Percentiles rank a stretch among this genome's conserved stretches.
Evolutionary conservation across 1,140 invertebrate species (phyloP).

Genomic region (Scaptomyza pallida): DNA sequence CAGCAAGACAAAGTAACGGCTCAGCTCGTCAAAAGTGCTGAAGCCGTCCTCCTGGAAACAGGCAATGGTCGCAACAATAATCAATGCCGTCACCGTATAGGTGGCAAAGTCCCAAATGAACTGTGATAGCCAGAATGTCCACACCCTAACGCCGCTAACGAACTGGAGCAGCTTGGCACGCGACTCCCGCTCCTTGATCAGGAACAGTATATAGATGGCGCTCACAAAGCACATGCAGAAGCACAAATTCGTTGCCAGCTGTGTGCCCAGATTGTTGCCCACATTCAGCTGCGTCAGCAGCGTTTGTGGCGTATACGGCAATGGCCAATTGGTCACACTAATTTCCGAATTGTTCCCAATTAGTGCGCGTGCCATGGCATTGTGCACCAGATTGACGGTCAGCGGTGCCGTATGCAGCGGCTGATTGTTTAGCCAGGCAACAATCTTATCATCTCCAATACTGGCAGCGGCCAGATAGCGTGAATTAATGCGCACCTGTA

Average conservation of each 20-base stretch:
- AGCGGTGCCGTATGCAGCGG: slow-evolving; percentile 89
- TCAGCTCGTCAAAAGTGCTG: slow-evolving; percentile 84
- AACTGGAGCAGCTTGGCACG: slow-evolving; percentile 86
- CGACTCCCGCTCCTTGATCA: slow-evolving; percentile 85
- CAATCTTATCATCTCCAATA: slow-evolving; percentile 81
- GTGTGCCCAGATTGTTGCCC: slow-evolving; percentile 86
- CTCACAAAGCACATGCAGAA: slow-evolving; percentile 90
- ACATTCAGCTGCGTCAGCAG: slow-evolving; percentile 83
- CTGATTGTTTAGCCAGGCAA: slow-evolving; percentile 87
- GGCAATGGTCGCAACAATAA: slow-evolving; percentile 85
- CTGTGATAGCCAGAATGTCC: slow-evolving; percentile 89
- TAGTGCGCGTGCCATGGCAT: slow-evolving; percentile 85
- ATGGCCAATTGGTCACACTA: slow-evolving; percentile 88
- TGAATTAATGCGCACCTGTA: slow-evolving; percentile 64
- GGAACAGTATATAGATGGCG: slow-evolving; percentile 90
- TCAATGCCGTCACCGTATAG: slow-evolving; percentile 85
- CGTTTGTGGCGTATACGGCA: slow-evolving; percentile 85
- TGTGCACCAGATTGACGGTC: slow-evolving; percentile 87
- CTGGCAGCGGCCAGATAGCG: slow-evolving; percentile 80
- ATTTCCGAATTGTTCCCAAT: slow-evolving; percentile 82
- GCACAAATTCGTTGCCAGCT: slow-evolving; percentile 87
- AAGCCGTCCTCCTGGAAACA: slow-evolving; percentile 87
- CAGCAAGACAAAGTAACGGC: slow-evolving; percentile 84
- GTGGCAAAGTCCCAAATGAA: slow-evolving; percentile 90
- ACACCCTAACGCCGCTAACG: slow-evolving; percentile 90